Base-by-base conservation (phyloP, 2,888 invertebrate species). In the Parnassius mnemosyne region DNA sequence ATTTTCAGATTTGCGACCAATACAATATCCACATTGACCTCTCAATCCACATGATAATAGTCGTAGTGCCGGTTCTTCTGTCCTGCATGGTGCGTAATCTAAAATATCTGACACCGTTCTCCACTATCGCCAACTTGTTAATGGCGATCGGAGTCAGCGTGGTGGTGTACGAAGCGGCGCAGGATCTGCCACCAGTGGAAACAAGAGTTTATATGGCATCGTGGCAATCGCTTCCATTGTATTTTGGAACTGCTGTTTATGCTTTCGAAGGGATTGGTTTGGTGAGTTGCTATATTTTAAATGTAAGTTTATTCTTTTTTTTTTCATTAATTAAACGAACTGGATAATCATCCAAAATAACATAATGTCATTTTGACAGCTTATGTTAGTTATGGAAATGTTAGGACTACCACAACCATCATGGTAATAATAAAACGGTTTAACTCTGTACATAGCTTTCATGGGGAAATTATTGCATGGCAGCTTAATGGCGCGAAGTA, bases 231-330 rank as follows among this genome's bases (percentile, higher is more conserved):
- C 86, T 96, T 64, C 98, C 99, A 0, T 88, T 99, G 12, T 99
- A 96, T 83, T 98, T 99, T 79, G 99, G 99, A 53, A 99, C 98
- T 0, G 97, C 97, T 34, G 94, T 99, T 62, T 99, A 97, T 84
- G 97, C 99, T 3, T 99, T 99, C 78, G 99, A 99, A 91, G 99
- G 98, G 66, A 99, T 99, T 69, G 96, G 96, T 60, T 84, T 97
- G 92, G 97, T 96, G 80, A 93, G 93, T 55, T 2, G 34, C 34
- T 34, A 34, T 34, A 34, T 34, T 34, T 34, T 34, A 34, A 34
- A 34, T 34, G 1, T 34, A n/a, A n/a, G 34, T 34, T 34, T 34
- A 34, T 7, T 34, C 34, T 34, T 34, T 34, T 25, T 34, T 25
- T 34, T 34, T 34, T 7, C 7, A 34, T 34, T 7, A 5, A 7